Evolutionary conservation across 2,797 vertebrate genomes (phyloP).

Genomic region (Oryzias dopingdopingensis): DNA sequence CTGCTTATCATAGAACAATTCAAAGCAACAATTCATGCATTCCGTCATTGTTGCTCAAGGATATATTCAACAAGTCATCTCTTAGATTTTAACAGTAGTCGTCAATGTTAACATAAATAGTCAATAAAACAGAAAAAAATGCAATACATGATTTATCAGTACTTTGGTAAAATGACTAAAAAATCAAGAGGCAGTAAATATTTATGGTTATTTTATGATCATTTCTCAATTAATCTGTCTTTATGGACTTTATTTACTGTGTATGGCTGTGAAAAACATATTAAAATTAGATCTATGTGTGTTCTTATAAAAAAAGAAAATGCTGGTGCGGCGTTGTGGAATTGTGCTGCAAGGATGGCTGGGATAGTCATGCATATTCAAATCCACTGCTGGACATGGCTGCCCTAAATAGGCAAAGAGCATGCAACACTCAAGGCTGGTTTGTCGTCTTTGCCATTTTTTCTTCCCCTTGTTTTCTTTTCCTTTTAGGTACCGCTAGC

Average conservation of each 20-base stretch:
- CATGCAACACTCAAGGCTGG: slow-evolving; percentile 74
- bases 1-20: too few relatives aligned
- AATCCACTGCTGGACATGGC: slow-evolving; percentile 80
- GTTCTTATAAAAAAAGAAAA: slow-evolving; percentile 59
- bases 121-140: too few relatives aligned
- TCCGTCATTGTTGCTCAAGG: too few relatives aligned
- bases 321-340: slow-evolving; percentile 53
- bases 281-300: slow-evolving; percentile 78
- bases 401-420: slow-evolving; percentile 80
- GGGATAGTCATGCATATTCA: slow-evolving; percentile 83
- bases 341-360: slow-evolving; percentile 74
- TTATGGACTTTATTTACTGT: slow-evolving; percentile 64
- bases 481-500: slow-evolving; percentile 58
- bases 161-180: too few relatives aligned
- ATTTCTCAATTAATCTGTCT: neutral
- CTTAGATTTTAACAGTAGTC: too few relatives aligned
- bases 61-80: too few relatives aligned
- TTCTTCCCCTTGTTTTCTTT: slow-evolving; percentile 20
- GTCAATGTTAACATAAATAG: too few relatives aligned
- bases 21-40: too few relatives aligned
- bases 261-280: slow-evolving; percentile 74
- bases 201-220: neutral
- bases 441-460: slow-evolving; percentile 64
- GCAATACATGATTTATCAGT: too few relatives aligned
- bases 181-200: neutral